Percentiles rank a stretch among this genome's conserved stretches.
Conservation (phyloP, 2,888 invertebrate species). For the Cerceris ruficornis region DNA sequence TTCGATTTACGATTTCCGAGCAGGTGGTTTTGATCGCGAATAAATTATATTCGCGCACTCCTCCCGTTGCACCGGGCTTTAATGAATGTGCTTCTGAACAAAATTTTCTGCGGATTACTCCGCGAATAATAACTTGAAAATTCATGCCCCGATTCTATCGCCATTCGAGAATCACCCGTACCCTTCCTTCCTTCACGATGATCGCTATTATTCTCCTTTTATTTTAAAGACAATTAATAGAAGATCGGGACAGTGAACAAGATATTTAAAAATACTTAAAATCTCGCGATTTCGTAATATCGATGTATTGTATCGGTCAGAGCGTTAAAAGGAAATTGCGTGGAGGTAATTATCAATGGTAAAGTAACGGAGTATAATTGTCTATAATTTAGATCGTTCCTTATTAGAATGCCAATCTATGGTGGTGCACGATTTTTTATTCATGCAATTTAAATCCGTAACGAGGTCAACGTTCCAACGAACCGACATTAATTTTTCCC, state of each 20-base stretch:
- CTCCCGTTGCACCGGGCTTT: neutral
- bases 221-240: too few species aligned
- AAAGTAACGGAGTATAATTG: constrained; percentile 22
- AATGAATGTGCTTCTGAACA: constrained; percentile 5
- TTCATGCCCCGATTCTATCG: neutral
- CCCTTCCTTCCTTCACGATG: neutral
- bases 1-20: constrained; percentile 21
- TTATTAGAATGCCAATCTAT: constrained; percentile 10
- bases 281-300: neutral
- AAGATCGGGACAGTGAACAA: neutral
- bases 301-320: neutral
- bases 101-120: neutral
- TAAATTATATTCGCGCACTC: constrained; percentile 1
- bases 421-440: neutral
- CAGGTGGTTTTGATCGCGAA: constrained; percentile 3
- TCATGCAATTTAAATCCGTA: neutral
- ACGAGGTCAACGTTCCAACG: neutral
- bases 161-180: neutral
- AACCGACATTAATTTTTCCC: neutral
- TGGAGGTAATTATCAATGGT: constrained; percentile 28
- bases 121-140: neutral
- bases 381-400: constrained; percentile 23
- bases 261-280: neutral
- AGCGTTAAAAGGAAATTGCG: constrained; percentile 14
- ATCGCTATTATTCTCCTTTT: too few species aligned